A percentile compares a stretch with the other conserved stretches of the same genome.
phyloP scores from a whole-genome alignment of 1,140 invertebrate genomes.

The Xylocopa sonorina region DNA sequence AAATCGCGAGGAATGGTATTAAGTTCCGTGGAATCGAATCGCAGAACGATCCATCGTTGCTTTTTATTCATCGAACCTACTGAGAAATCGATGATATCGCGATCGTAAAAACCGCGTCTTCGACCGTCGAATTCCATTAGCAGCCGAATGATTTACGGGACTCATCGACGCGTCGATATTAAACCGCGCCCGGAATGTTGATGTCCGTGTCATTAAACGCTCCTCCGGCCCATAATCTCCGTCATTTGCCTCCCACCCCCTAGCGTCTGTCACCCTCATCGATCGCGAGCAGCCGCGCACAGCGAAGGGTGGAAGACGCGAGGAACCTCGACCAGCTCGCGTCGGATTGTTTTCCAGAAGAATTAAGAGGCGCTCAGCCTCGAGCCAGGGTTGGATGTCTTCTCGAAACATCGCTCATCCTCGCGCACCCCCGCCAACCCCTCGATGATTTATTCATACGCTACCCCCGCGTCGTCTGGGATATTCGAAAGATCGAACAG shows the following conservation, averaged over 20 bases:
- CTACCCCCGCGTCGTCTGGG: background rate
- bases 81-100: background rate
- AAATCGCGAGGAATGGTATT: too few species aligned
- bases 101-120: slow-evolving; percentile 14
- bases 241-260: slow-evolving; percentile 9
- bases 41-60: too few species aligned
- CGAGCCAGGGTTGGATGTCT: background rate
- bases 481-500: background rate
- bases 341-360: slow-evolving; percentile 44
- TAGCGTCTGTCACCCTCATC: background rate
- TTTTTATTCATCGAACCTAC: too few species aligned
- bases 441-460: slow-evolving; percentile 14
- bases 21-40: too few species aligned
- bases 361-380: slow-evolving; percentile 30
- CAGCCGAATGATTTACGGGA: slow-evolving; percentile 43
- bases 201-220: slow-evolving; percentile 32
- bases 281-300: background rate
- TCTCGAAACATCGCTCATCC: background rate
- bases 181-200: slow-evolving; percentile 38
- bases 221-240: slow-evolving; percentile 33
- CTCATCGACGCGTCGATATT: slow-evolving; percentile 45
- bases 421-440: background rate
- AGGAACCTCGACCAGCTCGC: slow-evolving; percentile 13
- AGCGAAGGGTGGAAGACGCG: slow-evolving; percentile 1
- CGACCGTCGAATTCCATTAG: slow-evolving; percentile 39